Conservation (phyloP, 2,797 vertebrate genomes). For the Pseudocheirus occidentalis region DNA sequence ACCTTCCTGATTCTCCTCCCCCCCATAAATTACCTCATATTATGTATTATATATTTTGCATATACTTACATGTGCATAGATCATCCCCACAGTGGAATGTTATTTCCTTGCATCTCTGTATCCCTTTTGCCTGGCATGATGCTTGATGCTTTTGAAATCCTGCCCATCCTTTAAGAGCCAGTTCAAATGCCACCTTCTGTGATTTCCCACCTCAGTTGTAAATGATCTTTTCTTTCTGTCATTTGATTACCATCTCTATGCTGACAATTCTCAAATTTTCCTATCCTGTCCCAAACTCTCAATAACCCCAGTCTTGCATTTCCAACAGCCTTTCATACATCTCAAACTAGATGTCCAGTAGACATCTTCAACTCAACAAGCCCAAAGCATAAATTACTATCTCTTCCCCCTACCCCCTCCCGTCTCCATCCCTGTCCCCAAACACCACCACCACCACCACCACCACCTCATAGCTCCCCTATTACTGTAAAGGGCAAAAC, state of each 20-base stretch:
- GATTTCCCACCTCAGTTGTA: not conserved
- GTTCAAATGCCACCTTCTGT: not conserved
- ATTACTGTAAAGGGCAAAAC: not conserved
- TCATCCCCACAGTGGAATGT: not conserved
- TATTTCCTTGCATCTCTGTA: not conserved
- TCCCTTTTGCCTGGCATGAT: not conserved
- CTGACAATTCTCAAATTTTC: not conserved
- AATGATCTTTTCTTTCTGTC: not conserved
- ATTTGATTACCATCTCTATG: not conserved
- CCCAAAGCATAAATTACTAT: not conserved
- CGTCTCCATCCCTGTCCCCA: too few relatives aligned
- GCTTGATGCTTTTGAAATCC: not conserved
- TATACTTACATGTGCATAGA: not conserved
- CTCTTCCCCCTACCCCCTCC: not conserved
- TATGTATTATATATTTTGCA: not conserved
- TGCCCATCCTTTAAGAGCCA: not conserved
- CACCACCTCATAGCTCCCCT: not conserved
- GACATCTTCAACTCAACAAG: not conserved
- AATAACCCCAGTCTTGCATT: not conserved
- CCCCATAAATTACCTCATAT: not conserved
- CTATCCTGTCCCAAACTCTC: not conserved
- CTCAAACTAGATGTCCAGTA: not conserved
- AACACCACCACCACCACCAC: too few relatives aligned
- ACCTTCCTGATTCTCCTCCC: not conserved
- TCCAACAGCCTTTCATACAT: not conserved